phyloP scores from a whole-genome alignment of 1,140 invertebrate genomes.

The Semibalanus balanoides region DNA sequence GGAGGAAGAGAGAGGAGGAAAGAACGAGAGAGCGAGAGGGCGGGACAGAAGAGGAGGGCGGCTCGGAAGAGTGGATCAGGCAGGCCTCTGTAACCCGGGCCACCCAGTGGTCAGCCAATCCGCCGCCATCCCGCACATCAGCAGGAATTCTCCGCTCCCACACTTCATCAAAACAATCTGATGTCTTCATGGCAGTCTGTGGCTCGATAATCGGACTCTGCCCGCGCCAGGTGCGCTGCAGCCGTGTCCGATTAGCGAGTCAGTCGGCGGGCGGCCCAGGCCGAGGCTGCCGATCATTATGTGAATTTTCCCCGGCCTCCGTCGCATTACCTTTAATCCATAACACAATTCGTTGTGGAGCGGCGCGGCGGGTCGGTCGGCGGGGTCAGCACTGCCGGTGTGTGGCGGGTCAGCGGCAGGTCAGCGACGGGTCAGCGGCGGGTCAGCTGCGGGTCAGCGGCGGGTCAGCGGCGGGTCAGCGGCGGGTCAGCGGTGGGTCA shows the following conservation, averaged over 20 bases:
- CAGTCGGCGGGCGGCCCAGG: background rate
- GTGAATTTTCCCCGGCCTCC: background rate
- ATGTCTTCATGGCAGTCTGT: background rate
- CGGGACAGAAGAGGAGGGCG: no score
- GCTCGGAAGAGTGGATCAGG: no score
- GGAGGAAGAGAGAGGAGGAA: no score
- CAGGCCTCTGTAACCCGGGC: background rate
- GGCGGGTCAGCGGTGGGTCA: no score
- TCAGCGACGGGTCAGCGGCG: no score
- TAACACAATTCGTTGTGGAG: background rate
- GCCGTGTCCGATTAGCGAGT: background rate
- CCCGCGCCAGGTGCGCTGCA: no score
- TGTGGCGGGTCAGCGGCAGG: no score
- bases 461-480: no score
- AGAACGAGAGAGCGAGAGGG: no score
- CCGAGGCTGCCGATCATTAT: background rate
- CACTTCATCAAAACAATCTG: slow-evolving; percentile 2
- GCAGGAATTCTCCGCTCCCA: background rate
- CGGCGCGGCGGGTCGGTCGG: background rate
- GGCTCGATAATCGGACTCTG: background rate
- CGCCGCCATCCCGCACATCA: background rate
- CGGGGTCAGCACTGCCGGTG: no score
- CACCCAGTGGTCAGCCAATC: background rate
- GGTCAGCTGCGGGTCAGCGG: no score
- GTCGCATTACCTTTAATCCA: background rate